Base-by-base conservation (phyloP, 2,888 invertebrate species). In the Phaonia tiefii region DNA sequence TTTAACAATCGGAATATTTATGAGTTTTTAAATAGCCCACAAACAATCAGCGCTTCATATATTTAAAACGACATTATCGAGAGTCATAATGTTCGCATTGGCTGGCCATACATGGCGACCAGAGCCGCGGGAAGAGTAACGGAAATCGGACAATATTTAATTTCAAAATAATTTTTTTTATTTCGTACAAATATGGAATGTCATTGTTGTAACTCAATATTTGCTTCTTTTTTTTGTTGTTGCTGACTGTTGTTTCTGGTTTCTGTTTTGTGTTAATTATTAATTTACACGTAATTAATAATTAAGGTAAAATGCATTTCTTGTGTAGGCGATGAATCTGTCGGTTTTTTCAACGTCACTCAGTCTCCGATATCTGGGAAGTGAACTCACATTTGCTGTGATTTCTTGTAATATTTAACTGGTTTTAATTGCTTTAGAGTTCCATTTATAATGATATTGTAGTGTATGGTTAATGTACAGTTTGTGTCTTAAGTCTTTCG, bases 1-100 rank as follows among this genome's bases (percentile, higher is more conserved):
- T 69, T 87, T 86, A 88, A 89, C 85, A 86, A 86, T 87, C 85
- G 83, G 85, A 63, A 85, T 88, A 89, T 88, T 88, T 88, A 88
- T 88, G 89, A 86, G 87, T 86, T 76, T 75, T 78, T 81, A 78
- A 81, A 65, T 56, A 78, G 42, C 71, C 78, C 75, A 65, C 72
- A 67, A 78, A 81, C 69, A 81, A 69, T 74, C 74, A 67, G 63
- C 71, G 69, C 69, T 75, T 72, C 42, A 58, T 31, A 71, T 25
- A 56, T 72, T n/a, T 58, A 66, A 20, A 73, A 31, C 17, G 7
- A 58, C 46, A 26, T 15, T 15, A 26, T 17, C 42, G 10, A 42
- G 42, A 3, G 31, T 31, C 3, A 31, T 31, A 31, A 31, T 31
- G 31, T 31, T 31, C 31, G 31, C 37, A 44, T 51, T 37, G 65